phyloP scores from a whole-genome alignment of 53 echinoderm and acorn worm species.

The Apostichopus leukothele region DNA sequence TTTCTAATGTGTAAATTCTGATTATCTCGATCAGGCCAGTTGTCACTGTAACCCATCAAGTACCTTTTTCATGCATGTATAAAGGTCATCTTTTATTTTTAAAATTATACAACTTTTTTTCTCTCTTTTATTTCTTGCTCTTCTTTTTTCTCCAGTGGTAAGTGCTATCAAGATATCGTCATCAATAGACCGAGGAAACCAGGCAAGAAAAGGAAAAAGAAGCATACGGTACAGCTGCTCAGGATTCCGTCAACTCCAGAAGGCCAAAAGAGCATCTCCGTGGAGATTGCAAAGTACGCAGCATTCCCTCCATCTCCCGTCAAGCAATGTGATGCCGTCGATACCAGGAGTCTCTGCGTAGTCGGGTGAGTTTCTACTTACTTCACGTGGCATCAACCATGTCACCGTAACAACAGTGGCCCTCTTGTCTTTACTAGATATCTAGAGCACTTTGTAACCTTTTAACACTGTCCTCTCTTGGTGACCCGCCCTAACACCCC shows the following conservation, averaged over 20 bases:
- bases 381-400: not conserved
- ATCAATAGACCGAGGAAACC: slow-evolving; percentile 60
- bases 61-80: no score
- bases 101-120: not conserved
- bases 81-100: not conserved
- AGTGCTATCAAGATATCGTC: slow-evolving; percentile 75
- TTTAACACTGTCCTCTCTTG: no score
- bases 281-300: slow-evolving; percentile 64
- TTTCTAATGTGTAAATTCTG: no score
- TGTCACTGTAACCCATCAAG: no score
- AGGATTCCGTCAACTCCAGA: slow-evolving; percentile 92
- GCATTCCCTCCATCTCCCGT: slow-evolving; percentile 47
- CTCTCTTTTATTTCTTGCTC: no score
- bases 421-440: no score
- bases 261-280: slow-evolving; percentile 84
- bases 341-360: slow-evolving; percentile 31
- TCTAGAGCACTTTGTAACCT: no score
- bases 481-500: no score
- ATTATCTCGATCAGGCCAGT: no score
- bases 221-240: slow-evolving; percentile 88
- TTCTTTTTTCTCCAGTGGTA: slow-evolving; percentile 54
- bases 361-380: slow-evolving; percentile 13
- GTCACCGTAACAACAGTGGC: no score
- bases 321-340: not conserved
- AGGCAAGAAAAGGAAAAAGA: slow-evolving; percentile 50